Conservation (phyloP, 2,797 vertebrate species). For the Oreortyx pictus region DNA sequence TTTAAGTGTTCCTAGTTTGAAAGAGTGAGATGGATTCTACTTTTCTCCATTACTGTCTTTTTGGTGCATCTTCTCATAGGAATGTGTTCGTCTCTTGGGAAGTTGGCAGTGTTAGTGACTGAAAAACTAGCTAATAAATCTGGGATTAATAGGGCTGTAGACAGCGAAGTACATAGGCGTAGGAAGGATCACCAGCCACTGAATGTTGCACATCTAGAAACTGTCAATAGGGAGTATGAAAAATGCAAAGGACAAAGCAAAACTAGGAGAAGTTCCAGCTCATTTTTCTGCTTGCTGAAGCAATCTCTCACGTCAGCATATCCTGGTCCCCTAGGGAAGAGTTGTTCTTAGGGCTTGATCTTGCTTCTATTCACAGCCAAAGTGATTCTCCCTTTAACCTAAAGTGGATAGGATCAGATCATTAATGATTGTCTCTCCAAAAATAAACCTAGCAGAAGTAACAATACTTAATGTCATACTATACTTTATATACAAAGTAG, state of each 20-base stretch:
- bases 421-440: not conserved
- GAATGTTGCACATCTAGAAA: conserved; percentile 68
- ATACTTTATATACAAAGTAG: not conserved
- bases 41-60: conserved; percentile 60
- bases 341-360: conserved; percentile 49
- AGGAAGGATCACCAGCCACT: conserved; percentile 69
- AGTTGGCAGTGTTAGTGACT: conserved; percentile 74
- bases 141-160: conserved; percentile 80
- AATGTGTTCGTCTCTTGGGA: conserved; percentile 76
- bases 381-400: not conserved
- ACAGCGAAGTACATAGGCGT: conserved; percentile 73
- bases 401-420: not conserved
- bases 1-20: not conserved
- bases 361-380: not conserved
- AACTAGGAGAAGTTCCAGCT: conserved; percentile 71
- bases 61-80: conserved; percentile 67
- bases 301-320: conserved; percentile 50
- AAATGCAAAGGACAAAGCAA: conserved; percentile 67
- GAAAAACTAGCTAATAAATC: conserved; percentile 82
- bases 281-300: conserved; percentile 68
- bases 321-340: conserved; percentile 39
- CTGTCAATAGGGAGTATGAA: conserved; percentile 74
- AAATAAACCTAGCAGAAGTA: not conserved
- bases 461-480: not conserved
- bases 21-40: conserved; percentile 16